Conservation (phyloP, 2,888 invertebrate species). For the Crocallis elinguaria region DNA sequence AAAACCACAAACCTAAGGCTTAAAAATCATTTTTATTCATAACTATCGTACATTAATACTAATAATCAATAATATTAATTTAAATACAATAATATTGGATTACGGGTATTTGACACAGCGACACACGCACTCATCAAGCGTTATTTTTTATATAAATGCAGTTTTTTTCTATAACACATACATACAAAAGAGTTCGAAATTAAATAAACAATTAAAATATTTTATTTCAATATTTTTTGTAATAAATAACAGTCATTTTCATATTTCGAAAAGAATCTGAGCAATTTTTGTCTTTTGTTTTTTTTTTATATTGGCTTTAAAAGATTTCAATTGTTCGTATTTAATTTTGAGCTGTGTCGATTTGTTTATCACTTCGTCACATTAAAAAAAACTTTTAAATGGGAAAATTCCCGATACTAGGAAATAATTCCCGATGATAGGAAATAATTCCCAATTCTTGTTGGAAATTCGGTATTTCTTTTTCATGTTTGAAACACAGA, state of each 20-base stretch:
- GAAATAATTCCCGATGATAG: too few species aligned
- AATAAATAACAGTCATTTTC: conserved; percentile 1
- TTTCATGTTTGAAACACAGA: too few species aligned
- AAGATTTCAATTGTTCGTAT: conserved; percentile 3
- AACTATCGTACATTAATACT: conserved; percentile 80
- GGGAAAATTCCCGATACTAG: too few species aligned
- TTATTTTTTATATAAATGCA: conserved; percentile 70
- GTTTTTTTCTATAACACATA: conserved; percentile 46
- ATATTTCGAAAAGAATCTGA: not conserved
- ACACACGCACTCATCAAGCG: conserved; percentile 61
- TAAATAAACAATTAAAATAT: conserved; percentile 26
- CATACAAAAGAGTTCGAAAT: conserved; percentile 28
- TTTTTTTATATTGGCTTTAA: not conserved
- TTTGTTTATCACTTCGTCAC: conserved; percentile 15
- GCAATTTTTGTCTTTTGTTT: conserved; percentile 23
- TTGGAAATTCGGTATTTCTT: too few species aligned
- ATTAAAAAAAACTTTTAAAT: not conserved
- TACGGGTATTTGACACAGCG: conserved; percentile 68
- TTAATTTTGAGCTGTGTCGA: conserved; percentile 1
- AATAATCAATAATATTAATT: conserved; percentile 70
- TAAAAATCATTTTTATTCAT: conserved; percentile 83
- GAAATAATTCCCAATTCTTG: too few species aligned
- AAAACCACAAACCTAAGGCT: conserved; percentile 57
- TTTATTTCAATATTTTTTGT: not conserved
- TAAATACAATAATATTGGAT: conserved; percentile 74